phyloP scores from a whole-genome alignment of 2,797 vertebrate species.

The Astyanax mexicanus region DNA sequence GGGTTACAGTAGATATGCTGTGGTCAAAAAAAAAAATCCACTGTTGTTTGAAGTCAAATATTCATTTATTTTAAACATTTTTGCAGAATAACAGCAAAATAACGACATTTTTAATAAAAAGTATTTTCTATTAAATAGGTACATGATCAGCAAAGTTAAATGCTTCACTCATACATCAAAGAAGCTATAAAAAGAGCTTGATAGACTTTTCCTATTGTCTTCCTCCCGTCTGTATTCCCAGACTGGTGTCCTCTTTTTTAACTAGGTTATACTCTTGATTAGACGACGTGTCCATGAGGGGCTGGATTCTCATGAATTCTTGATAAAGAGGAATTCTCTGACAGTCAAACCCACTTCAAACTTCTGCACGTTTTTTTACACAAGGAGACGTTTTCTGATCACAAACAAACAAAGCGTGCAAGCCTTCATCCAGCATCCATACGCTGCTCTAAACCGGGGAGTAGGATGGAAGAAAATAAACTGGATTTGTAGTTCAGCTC shows the following conservation, averaged over 20 bases:
- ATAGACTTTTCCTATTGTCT: too few species aligned
- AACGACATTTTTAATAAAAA: too few species aligned
- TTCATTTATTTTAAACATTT: too few species aligned
- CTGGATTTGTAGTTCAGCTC: slow-evolving; percentile 68
- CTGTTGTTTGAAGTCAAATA: too few species aligned
- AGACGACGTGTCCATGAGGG: not conserved
- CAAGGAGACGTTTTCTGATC: not conserved
- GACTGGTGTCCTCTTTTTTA: not conserved
- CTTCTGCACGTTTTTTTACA: not conserved
- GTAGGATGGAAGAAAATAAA: slow-evolving; percentile 39
- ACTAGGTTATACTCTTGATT: not conserved
- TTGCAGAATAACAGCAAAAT: too few species aligned
- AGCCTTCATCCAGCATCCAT: slow-evolving; percentile 16
- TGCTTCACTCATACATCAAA: too few species aligned
- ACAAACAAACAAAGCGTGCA: slow-evolving; percentile 5
- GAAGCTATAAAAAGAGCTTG: too few species aligned
- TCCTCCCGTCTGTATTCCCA: not conserved
- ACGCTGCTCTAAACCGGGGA: slow-evolving; percentile 16
- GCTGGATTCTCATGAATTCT: not conserved
- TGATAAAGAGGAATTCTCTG: not conserved
- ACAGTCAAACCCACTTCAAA: not conserved
- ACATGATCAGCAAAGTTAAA: too few species aligned
- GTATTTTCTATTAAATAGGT: too few species aligned
- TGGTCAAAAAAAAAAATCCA: too few species aligned
- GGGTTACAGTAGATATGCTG: too few species aligned